phyloP scores from a whole-genome alignment of 2,797 vertebrate genomes.

The Chaetophractus vellerosus region DNA sequence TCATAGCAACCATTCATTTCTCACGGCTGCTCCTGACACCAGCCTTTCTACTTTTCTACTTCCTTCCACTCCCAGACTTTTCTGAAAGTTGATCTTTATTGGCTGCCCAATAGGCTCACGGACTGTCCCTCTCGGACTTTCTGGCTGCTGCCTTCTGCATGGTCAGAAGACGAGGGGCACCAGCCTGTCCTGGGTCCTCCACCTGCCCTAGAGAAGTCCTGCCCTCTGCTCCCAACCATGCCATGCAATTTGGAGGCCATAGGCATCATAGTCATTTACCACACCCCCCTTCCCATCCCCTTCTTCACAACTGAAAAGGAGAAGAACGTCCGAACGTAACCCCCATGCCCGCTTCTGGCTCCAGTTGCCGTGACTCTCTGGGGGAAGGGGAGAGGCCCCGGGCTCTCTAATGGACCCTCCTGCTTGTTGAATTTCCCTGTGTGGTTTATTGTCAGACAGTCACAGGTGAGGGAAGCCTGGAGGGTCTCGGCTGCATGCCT shows the following conservation, averaged over 20 bases:
- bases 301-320: not conserved
- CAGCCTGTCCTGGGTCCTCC: not conserved
- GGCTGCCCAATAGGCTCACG: not conserved
- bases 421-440: not conserved
- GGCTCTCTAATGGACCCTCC: not conserved
- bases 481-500: not conserved
- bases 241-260: not conserved
- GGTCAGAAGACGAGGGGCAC: not conserved
- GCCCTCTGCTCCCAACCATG: not conserved
- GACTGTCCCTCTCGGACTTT: not conserved
- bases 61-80: not conserved
- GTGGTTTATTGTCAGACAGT: not conserved
- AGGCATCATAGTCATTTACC: not conserved
- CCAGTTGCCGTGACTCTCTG: not conserved
- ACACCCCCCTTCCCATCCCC: not conserved
- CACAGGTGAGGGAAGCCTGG: not conserved
- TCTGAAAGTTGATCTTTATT: not conserved
- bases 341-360: not conserved
- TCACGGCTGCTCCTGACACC: not conserved
- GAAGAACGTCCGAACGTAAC: not conserved
- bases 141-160: not conserved
- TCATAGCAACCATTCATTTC: not conserved
- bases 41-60: not conserved
- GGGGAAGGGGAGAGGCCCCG: not conserved
- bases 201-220: not conserved